Evolutionary conservation across 2,888 invertebrate species (phyloP).

Genomic region (Antitype chi): DNA sequence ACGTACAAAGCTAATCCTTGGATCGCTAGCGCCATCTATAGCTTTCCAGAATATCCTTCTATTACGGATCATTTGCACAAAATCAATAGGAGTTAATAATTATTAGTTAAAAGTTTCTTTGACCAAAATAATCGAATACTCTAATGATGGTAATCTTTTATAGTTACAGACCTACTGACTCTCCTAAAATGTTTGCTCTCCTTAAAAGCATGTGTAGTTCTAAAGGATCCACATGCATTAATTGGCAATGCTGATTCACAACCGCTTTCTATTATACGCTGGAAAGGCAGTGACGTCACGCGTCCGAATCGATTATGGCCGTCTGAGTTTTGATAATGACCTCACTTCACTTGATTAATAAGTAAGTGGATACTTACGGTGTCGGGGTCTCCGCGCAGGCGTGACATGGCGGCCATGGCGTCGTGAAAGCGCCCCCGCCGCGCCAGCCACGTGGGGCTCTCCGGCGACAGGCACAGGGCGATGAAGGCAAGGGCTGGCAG

Average conservation of each 20-base stretch:
- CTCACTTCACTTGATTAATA: conserved; percentile 24
- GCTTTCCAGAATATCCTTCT: not conserved
- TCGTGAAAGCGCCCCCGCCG: conserved; percentile 90
- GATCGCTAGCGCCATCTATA: not conserved
- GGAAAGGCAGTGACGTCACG: conserved; percentile 7
- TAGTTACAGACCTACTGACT: not conserved
- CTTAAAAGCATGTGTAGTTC: not conserved
- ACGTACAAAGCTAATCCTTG: not conserved
- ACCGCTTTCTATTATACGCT: conserved; percentile 7
- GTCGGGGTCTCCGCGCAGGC: conserved; percentile 91
- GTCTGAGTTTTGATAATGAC: conserved; percentile 29
- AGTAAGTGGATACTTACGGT: conserved; percentile 82
- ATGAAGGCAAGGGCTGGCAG: conserved; percentile 91
- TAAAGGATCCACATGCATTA: not conserved
- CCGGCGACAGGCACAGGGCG: conserved; percentile 92
- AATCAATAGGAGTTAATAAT: not conserved
- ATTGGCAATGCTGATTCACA: not conserved
- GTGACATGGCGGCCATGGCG: conserved; percentile 90
- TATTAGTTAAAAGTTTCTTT: not conserved
- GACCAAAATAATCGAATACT: not conserved
- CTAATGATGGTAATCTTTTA: not conserved
- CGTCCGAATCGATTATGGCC: conserved; percentile 29
- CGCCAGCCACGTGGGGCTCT: conserved; percentile 94
- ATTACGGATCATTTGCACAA: not conserved
- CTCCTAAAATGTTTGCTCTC: not conserved